phyloP scores from a whole-genome alignment of 2,888 invertebrate genomes.

The Cantharis nigra region DNA sequence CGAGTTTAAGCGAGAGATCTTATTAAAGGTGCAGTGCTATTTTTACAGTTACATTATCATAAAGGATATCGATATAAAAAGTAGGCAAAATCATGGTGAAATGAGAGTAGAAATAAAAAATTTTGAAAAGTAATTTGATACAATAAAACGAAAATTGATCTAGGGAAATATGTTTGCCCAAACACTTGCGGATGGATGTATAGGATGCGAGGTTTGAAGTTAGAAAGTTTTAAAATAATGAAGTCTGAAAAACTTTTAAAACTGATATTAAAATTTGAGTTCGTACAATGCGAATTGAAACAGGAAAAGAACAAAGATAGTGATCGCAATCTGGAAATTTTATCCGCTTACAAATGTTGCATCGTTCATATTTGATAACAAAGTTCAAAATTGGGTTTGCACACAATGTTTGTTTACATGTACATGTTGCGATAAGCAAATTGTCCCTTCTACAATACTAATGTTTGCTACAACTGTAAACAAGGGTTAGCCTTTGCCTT shows the following conservation, averaged over 20 bases:
- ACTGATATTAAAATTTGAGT: constrained; percentile 38
- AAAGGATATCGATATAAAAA: background rate
- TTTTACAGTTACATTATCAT: background rate
- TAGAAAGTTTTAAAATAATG: constrained; percentile 27
- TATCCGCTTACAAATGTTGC: constrained; percentile 20
- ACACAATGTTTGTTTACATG: constrained; percentile 29
- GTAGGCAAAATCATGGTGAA: background rate
- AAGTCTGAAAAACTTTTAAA: constrained; percentile 31
- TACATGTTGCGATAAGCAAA: constrained; percentile 29
- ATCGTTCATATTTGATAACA: constrained; percentile 23
- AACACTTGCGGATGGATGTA: constrained; percentile 17
- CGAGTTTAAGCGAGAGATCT: background rate
- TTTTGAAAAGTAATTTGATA: background rate
- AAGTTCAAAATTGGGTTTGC: constrained; percentile 33
- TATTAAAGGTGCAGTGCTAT: background rate
- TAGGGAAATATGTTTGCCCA: constrained; percentile 25
- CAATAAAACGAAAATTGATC: constrained; percentile 7
- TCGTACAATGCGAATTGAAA: constrained; percentile 30
- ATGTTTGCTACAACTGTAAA: constrained; percentile 20
- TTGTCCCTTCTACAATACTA: constrained; percentile 18
- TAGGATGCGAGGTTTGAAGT: constrained; percentile 20
- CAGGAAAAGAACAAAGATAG: constrained; percentile 18
- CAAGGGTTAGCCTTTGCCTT: constrained; percentile 8
- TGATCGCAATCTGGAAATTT: constrained; percentile 33
- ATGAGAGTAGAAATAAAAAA: background rate